Conservation (phyloP, 2,888 invertebrate species). For the Prosopocoilus inquinatus region DNA sequence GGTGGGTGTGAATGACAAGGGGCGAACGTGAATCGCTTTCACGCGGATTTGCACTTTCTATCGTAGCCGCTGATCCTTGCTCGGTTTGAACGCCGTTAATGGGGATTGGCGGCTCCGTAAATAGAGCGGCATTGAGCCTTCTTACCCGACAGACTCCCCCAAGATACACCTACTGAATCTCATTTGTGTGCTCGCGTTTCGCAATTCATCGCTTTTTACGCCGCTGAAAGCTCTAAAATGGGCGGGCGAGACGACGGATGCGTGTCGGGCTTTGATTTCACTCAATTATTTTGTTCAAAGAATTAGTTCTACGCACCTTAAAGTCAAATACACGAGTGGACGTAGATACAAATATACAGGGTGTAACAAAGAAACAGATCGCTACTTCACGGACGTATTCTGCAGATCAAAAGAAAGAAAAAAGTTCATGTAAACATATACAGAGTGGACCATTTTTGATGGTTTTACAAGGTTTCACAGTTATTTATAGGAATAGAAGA, state of each 20-base stretch:
- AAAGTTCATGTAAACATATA: no score
- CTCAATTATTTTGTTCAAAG: not conserved
- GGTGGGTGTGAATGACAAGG: constrained; percentile 36
- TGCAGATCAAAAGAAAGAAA: no score
- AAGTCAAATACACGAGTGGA: not conserved
- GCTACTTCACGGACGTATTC: no score
- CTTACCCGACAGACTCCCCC: constrained; percentile 28
- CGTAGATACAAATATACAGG: not conserved
- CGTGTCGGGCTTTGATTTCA: not conserved
- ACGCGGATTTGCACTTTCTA: constrained; percentile 46
- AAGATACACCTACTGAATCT: constrained; percentile 3
- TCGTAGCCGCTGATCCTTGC: constrained; percentile 43
- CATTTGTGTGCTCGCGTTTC: constrained; percentile 2
- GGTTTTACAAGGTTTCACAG: no score
- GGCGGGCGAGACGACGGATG: not conserved
- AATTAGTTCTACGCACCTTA: not conserved
- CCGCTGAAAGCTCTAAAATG: constrained; percentile 13
- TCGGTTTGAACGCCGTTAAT: constrained; percentile 46
- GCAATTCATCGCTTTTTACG: not conserved
- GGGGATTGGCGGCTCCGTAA: constrained; percentile 52
- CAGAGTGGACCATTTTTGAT: no score
- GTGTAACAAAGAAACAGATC: no score
- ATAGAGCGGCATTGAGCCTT: constrained; percentile 52
- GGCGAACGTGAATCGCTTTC: constrained; percentile 44
- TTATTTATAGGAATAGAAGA: no score